A percentile compares a stretch with the other conserved stretches of the same genome.
phyloP scores from a whole-genome alignment of 2,113 vertebrate genomes.

The Setophaga petechia region DNA sequence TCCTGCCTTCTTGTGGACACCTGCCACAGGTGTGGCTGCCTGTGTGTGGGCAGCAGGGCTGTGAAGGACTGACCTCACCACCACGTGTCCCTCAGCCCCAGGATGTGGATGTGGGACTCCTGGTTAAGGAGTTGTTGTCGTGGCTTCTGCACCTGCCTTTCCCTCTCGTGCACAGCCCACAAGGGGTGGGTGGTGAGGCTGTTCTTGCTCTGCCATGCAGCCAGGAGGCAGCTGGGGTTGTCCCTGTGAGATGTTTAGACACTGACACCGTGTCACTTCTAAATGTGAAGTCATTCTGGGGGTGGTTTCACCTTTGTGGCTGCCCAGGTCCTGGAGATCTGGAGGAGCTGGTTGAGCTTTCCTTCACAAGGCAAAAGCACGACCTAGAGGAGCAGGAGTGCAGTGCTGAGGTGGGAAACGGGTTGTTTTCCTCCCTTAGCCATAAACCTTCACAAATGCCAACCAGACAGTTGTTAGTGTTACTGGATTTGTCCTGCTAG shows the following conservation, averaged over 20 bases:
- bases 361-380: neutral
- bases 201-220: neutral
- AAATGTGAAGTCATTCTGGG: neutral
- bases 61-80: neutral
- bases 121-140: neutral
- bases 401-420: neutral
- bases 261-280: fast-evolving
- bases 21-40: neutral
- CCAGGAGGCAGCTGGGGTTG: neutral
- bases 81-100: no score
- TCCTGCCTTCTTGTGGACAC: neutral
- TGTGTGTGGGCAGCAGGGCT: neutral
- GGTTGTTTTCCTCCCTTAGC: neutral
- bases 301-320: fast-evolving
- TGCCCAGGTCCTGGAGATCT: fast-evolving
- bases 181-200: fast-evolving
- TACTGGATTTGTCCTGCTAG: neutral
- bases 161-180: fast-evolving
- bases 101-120: fast-evolving
- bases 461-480: neutral
- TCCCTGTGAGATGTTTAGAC: neutral
- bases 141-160: neutral
- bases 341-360: neutral
- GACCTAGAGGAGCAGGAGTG: neutral
- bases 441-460: neutral